A percentile compares a stretch with the other conserved stretches of the same genome.
Conservation (phyloP, 2,888 invertebrate genomes). For the Druceiella hillmani region DNA sequence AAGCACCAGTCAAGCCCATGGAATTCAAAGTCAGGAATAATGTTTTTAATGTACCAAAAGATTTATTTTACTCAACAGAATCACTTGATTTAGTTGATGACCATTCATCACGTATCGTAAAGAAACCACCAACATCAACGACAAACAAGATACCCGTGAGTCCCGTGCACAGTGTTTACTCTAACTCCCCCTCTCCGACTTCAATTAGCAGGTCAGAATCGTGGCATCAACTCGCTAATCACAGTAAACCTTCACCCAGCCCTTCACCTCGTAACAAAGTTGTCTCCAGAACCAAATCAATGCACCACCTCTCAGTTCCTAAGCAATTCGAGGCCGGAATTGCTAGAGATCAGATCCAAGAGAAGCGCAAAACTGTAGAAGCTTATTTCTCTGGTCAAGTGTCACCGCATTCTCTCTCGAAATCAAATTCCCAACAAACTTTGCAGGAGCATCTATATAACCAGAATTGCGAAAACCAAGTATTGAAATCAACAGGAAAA, state of each 20-base stretch:
- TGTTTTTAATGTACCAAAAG: no score
- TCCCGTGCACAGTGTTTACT: slow-evolving; percentile 16
- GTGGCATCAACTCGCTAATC: slow-evolving; percentile 66
- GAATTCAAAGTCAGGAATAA: slow-evolving; percentile 1
- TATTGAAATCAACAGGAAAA: slow-evolving; percentile 25
- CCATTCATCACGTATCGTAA: no score
- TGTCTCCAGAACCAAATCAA: slow-evolving; percentile 62
- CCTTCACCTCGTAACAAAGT: slow-evolving; percentile 40
- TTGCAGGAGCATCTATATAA: no score
- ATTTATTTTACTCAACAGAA: slow-evolving; percentile 35
- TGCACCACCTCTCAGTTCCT: slow-evolving; percentile 66
- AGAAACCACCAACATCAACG: slow-evolving; percentile 20
- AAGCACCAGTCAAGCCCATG: no score
- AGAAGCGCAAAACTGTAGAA: slow-evolving; percentile 67
- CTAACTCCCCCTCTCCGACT: slow-evolving; percentile 27
- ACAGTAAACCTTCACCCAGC: slow-evolving; percentile 33
- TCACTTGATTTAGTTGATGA: slow-evolving; percentile 21
- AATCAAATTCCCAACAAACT: slow-evolving; percentile 27
- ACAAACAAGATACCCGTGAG: slow-evolving; percentile 17
- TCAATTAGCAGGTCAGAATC: slow-evolving; percentile 69
- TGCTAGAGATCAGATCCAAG: slow-evolving; percentile 58
- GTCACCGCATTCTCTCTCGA: slow-evolving; percentile 33
- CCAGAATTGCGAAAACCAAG: slow-evolving; percentile 34
- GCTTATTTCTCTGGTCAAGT: slow-evolving; percentile 60
- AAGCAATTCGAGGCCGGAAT: slow-evolving; percentile 80